phyloP scores from a whole-genome alignment of 2,888 invertebrate species.

The Erynnis tages region DNA sequence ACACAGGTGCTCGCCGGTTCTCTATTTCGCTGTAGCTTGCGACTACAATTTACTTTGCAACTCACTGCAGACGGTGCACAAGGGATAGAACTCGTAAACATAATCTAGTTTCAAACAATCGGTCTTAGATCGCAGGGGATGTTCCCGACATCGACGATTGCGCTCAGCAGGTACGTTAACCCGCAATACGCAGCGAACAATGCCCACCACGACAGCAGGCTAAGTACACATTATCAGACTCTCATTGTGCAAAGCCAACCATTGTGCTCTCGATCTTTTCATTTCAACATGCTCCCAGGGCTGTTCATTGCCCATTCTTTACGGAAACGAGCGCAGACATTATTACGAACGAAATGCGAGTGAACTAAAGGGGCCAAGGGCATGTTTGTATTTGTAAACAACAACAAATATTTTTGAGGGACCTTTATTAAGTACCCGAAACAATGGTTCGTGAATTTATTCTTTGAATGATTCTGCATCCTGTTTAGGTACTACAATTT shows the following conservation, averaged over 20 bases:
- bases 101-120: slow-evolving; percentile 12
- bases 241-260: slow-evolving; percentile 24
- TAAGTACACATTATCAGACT: slow-evolving; percentile 22
- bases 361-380: slow-evolving; percentile 30
- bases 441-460: too few relatives aligned
- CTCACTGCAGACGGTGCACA: too few relatives aligned
- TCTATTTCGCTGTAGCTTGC: too few relatives aligned
- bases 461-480: too few relatives aligned
- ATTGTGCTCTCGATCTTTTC: slow-evolving; percentile 42
- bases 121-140: slow-evolving; percentile 3
- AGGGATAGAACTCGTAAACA: not conserved
- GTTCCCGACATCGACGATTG: slow-evolving; percentile 8
- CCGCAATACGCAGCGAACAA: slow-evolving; percentile 11
- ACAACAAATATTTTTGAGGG: not conserved
- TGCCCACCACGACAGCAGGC: slow-evolving; percentile 8
- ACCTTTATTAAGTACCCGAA: too few relatives aligned
- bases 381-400: slow-evolving; percentile 25
- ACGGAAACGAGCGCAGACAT: slow-evolving; percentile 54
- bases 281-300: slow-evolving; percentile 50
- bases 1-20: too few relatives aligned
- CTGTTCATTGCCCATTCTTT: slow-evolving; percentile 34
- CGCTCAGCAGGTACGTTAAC: slow-evolving; percentile 18
- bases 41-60: too few relatives aligned
- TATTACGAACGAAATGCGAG: slow-evolving; percentile 31
- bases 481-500: too few relatives aligned